Base-by-base conservation (phyloP, 2,113 vertebrate genomes). In the Microcebus tavaratra region DNA sequence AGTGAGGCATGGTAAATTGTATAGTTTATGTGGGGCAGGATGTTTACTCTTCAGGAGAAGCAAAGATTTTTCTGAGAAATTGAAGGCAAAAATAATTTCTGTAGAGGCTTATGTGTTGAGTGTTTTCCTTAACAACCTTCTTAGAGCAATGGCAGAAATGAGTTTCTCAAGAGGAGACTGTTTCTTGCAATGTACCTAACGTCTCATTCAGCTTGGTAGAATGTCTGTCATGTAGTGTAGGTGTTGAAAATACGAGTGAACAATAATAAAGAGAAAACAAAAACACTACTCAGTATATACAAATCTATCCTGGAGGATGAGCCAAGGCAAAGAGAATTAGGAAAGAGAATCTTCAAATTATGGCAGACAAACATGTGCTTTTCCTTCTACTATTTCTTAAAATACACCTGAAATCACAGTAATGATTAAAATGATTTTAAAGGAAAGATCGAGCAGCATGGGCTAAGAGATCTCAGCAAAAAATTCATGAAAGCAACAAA, bases 21-120 rank as follows among this genome's bases (percentile, higher is more conserved):
- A 34, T 48, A 42, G 48, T 80, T 96, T 63, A 39, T 29, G 39
- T 82, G 48, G 57, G 25, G 12, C 1, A 21, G 5, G 10, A 3
- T 45, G 34, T 34, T 86, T 70, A 39, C 34, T 82, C 20, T 81
- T 95, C 39, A 89, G 70, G 18, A 95, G 36, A 85, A 86, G 6
- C 45, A 72, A 95, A 31, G 39, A 73, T 93, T 93, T 93, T 84
- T 89, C 21, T 53, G n/a, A 93, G 39, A 6, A 84, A 84, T 95
- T 68, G 57, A 96, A 87, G 20, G 55, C 39, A 88, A 95, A 78
- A 78, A 93, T 76, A 53, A 81, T 67, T 82, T 67, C 55, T 21
- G 2, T 23, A 91, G 29, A 50, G 23, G 13, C 45, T 93, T 61
- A 48, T 23, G 0, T 55, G 34, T 17, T 63, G 36, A 15, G 23